Evolutionary conservation across 2,888 invertebrate species (phyloP).

Genomic region (Hydriomena furcata): DNA sequence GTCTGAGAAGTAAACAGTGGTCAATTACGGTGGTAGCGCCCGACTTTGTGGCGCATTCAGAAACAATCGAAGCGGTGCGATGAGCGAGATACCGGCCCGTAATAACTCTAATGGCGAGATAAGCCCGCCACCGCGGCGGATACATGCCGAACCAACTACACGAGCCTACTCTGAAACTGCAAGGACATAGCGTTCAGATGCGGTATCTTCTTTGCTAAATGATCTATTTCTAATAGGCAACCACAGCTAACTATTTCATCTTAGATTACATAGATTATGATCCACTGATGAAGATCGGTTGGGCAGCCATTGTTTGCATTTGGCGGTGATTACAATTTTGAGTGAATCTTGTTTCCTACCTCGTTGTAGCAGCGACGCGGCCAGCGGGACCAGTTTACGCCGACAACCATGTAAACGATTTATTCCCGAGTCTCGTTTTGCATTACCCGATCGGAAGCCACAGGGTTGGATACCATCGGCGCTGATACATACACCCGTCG

Average conservation of each 20-base stretch:
- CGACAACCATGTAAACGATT: slow-evolving; percentile 84
- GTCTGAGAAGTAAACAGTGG: slow-evolving; percentile 79
- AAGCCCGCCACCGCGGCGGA: slow-evolving; percentile 72
- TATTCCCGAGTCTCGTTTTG: slow-evolving; percentile 80
- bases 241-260: slow-evolving; percentile 15
- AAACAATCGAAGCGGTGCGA: slow-evolving; percentile 83
- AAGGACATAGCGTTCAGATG: slow-evolving; percentile 62
- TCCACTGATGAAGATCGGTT: slow-evolving; percentile 21
- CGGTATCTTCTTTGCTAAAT: slow-evolving; percentile 42
- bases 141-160: slow-evolving; percentile 55
- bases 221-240: slow-evolving; percentile 21
- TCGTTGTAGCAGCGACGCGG: slow-evolving; percentile 51
- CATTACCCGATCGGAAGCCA: slow-evolving; percentile 78
- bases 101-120: slow-evolving; percentile 83
- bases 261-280: slow-evolving; percentile 7
- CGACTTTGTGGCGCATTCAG: slow-evolving; percentile 73
- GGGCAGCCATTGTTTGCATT: slow-evolving; percentile 32
- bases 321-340: slow-evolving; percentile 43
- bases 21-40: slow-evolving; percentile 78
- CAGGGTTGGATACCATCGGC: slow-evolving; percentile 62
- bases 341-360: slow-evolving; percentile 64
- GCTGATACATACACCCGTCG: slow-evolving; percentile 10
- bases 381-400: slow-evolving; percentile 80
- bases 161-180: slow-evolving; percentile 51
- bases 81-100: slow-evolving; percentile 77